Percentiles rank a stretch among this genome's conserved stretches.
phyloP scores from a whole-genome alignment of 2,888 invertebrate species.

The Lycaena phlaeas region DNA sequence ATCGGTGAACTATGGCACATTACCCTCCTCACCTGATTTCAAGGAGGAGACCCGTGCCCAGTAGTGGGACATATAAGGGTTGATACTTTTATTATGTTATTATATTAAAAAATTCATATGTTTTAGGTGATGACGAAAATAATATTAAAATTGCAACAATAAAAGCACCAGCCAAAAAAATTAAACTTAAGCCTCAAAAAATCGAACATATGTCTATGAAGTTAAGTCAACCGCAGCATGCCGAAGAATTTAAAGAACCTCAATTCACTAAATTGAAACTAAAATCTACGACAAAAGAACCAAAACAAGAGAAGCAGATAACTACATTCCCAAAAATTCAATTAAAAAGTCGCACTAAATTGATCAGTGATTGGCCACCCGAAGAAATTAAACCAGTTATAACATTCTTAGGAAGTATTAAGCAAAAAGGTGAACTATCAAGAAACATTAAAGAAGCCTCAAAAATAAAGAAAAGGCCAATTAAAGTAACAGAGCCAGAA shows the following conservation, averaged over 20 bases:
- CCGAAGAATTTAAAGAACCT: conserved; percentile 70
- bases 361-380: conserved; percentile 75
- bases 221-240: conserved; percentile 74
- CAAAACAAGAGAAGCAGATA: conserved; percentile 51
- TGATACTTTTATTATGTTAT: no score
- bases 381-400: conserved; percentile 64
- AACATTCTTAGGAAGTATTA: conserved; percentile 66
- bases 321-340: conserved; percentile 76
- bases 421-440: conserved; percentile 77
- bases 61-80: no score
- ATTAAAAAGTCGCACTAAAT: conserved; percentile 80
- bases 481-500: conserved; percentile 61
- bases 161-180: conserved; percentile 24
- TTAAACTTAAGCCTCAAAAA: conserved; percentile 60
- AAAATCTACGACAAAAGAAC: conserved; percentile 61
- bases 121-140: not conserved
- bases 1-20: no score
- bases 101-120: not conserved
- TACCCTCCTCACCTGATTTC: no score
- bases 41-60: no score
- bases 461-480: conserved; percentile 72
- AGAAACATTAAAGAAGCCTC: conserved; percentile 79
- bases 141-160: conserved; percentile 20
- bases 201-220: conserved; percentile 75
- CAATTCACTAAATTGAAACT: conserved; percentile 79